Evolutionary conservation across 2,797 vertebrate species (phyloP).

Genomic region (Thaleichthys pacificus): DNA sequence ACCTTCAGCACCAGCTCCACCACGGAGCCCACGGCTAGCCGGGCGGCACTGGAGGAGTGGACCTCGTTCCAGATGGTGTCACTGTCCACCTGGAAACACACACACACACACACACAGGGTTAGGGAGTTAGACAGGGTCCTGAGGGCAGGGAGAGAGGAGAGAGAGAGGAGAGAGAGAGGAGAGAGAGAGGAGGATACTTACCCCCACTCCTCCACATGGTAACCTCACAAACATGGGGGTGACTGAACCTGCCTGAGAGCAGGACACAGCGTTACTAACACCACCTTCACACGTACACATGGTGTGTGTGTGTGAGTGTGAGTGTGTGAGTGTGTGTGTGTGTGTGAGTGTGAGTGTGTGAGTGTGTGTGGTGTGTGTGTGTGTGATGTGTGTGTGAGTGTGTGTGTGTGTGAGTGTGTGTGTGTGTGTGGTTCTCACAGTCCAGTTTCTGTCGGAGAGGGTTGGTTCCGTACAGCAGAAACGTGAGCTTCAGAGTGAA

Average conservation of each 20-base stretch:
- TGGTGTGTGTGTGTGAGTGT: constrained; percentile 1
- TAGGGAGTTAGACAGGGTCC: too few relatives aligned
- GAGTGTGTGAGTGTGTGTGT: background rate
- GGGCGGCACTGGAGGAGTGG: constrained; percentile 92
- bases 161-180: background rate
- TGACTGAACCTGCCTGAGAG: constrained; percentile 81
- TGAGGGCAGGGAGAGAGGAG: background rate
- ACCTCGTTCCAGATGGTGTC: constrained; percentile 99
- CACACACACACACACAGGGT: constrained; percentile 8
- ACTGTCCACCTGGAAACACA: constrained; percentile 86
- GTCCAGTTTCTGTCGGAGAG: constrained; percentile 90
- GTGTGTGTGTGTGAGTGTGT: constrained; percentile 11
- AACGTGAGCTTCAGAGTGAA: constrained; percentile 89
- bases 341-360: background rate
- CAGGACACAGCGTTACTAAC: constrained; percentile 1
- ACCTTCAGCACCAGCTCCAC: constrained; percentile 97
- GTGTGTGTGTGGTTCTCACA: constrained; percentile 70
- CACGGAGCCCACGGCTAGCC: constrained; percentile 93
- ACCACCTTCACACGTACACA: background rate
- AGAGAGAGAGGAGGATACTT: background rate
- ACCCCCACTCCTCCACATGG: constrained; percentile 92
- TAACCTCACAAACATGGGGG: constrained; percentile 89
- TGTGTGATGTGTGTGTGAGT: background rate
- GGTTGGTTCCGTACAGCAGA: constrained; percentile 90
- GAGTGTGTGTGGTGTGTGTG: background rate